A percentile compares a stretch with the other conserved stretches of the same genome.
phyloP scores from a whole-genome alignment of 2,888 invertebrate species.

The Tortrix viridana region DNA sequence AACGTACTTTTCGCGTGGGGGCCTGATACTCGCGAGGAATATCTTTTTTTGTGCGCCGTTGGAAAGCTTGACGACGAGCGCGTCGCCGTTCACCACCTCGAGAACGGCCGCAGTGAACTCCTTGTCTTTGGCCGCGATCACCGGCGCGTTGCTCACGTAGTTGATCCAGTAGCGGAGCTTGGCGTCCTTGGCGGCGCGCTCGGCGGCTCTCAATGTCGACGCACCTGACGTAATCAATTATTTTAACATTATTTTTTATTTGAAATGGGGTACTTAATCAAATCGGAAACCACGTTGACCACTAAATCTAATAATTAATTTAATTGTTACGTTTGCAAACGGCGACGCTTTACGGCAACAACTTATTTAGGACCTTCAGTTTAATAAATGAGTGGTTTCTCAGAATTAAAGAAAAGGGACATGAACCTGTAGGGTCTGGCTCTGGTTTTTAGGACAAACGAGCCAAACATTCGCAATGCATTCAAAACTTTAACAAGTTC shows the following conservation, averaged over 20 bases:
- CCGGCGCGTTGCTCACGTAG: conserved; percentile 90
- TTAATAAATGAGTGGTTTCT: too few species aligned
- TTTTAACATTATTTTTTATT: too few species aligned
- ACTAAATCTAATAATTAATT: too few species aligned
- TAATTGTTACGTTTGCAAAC: too few species aligned
- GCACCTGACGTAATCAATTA: conserved; percentile 77
- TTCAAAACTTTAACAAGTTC: conserved; percentile 4
- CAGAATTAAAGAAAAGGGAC: neutral
- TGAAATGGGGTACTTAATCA: too few species aligned
- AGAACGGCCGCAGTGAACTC: conserved; percentile 92
- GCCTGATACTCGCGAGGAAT: conserved; percentile 97
- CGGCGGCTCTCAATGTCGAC: conserved; percentile 92
- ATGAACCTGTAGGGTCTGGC: too few species aligned
- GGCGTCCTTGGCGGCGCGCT: conserved; percentile 94
- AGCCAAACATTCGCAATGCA: conserved; percentile 23
- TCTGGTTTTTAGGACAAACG: too few species aligned
- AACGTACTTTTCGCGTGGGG: conserved; percentile 91
- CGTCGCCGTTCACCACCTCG: conserved; percentile 98
- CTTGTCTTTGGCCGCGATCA: conserved; percentile 90
- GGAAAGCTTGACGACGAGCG: conserved; percentile 91
- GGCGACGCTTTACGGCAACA: too few species aligned
- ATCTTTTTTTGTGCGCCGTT: conserved; percentile 94
- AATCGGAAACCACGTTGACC: too few species aligned
- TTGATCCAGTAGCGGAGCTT: conserved; percentile 96
- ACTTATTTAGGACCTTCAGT: too few species aligned